A percentile compares a stretch with the other conserved stretches of the same genome.
Conservation (phyloP, 2,888 invertebrate genomes). For the Drosophila siamana region DNA sequence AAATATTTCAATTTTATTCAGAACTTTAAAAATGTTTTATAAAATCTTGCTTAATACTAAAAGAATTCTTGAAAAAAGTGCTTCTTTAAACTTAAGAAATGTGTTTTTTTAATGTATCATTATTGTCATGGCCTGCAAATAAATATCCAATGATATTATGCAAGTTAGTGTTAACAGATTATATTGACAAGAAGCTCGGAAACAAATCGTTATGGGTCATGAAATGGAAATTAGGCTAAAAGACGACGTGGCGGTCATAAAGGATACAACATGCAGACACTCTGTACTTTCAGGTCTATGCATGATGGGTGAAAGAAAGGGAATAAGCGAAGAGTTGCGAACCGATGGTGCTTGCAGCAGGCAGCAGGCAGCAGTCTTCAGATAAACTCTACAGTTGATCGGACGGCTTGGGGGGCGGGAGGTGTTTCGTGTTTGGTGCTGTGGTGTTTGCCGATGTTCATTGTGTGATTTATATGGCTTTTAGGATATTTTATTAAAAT, state of each 20-base stretch:
- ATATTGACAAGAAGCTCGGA: slow-evolving; percentile 34
- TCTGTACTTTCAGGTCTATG: background rate
- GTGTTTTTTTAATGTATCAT: background rate
- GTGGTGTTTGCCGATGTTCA: slow-evolving; percentile 28
- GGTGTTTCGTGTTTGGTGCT: background rate
- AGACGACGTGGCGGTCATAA: slow-evolving; percentile 6
- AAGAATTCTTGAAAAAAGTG: too few species aligned
- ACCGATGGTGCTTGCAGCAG: background rate
- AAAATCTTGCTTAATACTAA: too few species aligned
- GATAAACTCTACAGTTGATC: slow-evolving; percentile 5
- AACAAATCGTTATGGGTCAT: slow-evolving; percentile 55
- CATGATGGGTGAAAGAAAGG: background rate
- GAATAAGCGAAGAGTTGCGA: background rate
- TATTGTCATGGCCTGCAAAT: background rate
- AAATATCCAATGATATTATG: background rate
- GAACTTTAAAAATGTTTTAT: too few species aligned
- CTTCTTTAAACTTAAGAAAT: too few species aligned
- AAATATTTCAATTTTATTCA: too few species aligned
- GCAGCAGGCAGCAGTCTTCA: background rate
- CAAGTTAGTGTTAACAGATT: background rate
- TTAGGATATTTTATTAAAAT: slow-evolving; percentile 86
- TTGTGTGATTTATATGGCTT: slow-evolving; percentile 85
- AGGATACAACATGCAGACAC: background rate
- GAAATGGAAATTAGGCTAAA: slow-evolving; percentile 43
- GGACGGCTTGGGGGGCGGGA: background rate